These are phyloP conservation scores for Drosophila lacteicornis DNA, from an alignment of 1,140 invertebrate genomes.

Conservation along the genomic window DNA sequence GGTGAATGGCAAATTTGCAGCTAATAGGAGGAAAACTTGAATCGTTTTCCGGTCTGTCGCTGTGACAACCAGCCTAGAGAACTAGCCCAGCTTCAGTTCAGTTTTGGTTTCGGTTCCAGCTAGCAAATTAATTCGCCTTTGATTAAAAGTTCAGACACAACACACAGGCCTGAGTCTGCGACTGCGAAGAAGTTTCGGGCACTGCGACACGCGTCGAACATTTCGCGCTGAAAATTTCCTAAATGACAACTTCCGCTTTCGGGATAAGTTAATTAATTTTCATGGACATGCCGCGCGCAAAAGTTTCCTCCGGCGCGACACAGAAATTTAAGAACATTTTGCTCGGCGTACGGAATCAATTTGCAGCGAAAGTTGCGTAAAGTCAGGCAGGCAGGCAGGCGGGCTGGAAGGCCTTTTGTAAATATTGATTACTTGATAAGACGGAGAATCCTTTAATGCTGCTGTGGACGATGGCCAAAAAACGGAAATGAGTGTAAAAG, in stretches of 20 bases:
- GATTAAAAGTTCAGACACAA: conserved; percentile 38
- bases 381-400: conserved; percentile 57
- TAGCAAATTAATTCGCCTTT: conserved; percentile 60
- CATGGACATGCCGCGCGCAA: conserved; percentile 55
- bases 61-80: conserved; percentile 52
- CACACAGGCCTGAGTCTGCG: not conserved
- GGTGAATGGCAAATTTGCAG: conserved; percentile 79
- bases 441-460: conserved; percentile 75
- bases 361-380: conserved; percentile 68
- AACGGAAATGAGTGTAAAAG: conserved; percentile 53
- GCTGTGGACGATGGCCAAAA: conserved; percentile 27
- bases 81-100: conserved; percentile 18
- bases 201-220: conserved; percentile 36
- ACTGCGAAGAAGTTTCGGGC: conserved; percentile 18
- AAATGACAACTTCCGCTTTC: conserved; percentile 69
- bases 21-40: conserved; percentile 73
- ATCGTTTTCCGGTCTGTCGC: conserved; percentile 62
- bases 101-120: conserved; percentile 6
- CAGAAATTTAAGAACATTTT: conserved; percentile 71
- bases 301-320: conserved; percentile 53
- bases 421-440: conserved; percentile 82
- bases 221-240: conserved; percentile 42
- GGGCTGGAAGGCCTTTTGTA: conserved; percentile 52
- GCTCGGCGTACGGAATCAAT: conserved; percentile 65
- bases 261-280: conserved; percentile 76